A percentile compares a stretch with the other conserved stretches of the same genome.
These are phyloP conservation scores for Sakesphorus luctuosus DNA, from an alignment of 2,113 vertebrate genomes.

Conservation along the genomic window DNA sequence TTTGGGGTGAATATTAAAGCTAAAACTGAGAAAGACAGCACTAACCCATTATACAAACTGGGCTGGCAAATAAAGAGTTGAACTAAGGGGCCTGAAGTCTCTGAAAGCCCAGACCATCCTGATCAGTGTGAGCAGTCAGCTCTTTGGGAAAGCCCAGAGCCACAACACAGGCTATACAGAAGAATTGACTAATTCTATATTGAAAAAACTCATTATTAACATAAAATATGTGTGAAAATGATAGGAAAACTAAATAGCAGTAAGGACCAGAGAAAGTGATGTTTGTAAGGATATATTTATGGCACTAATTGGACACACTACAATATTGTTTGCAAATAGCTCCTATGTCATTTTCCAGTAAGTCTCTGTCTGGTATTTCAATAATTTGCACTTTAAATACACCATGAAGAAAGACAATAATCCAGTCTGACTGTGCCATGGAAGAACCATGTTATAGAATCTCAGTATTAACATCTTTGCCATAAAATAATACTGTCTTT, in stretches of 20 bases:
- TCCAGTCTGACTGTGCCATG: neutral
- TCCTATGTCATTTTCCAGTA: neutral
- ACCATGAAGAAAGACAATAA: neutral
- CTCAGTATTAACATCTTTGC: neutral
- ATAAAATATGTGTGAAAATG: neutral
- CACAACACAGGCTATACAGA: neutral
- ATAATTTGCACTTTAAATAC: neutral
- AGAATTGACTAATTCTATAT: neutral
- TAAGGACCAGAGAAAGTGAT: neutral
- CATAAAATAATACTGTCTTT: neutral
- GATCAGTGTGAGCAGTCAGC: neutral
- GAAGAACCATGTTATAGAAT: neutral
- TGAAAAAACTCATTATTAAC: neutral
- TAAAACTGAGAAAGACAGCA: neutral
- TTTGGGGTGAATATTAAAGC: neutral
- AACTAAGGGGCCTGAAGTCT: neutral
- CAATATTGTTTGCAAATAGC: neutral
- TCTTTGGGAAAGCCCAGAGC: neutral
- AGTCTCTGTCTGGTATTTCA: neutral
- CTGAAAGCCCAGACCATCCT: neutral
- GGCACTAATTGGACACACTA: neutral
- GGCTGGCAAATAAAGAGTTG: neutral
- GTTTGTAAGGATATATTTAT: neutral
- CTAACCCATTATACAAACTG: neutral
- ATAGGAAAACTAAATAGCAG: neutral